Base-by-base conservation (phyloP, 1,140 invertebrate species). In the Heliconius congener region DNA sequence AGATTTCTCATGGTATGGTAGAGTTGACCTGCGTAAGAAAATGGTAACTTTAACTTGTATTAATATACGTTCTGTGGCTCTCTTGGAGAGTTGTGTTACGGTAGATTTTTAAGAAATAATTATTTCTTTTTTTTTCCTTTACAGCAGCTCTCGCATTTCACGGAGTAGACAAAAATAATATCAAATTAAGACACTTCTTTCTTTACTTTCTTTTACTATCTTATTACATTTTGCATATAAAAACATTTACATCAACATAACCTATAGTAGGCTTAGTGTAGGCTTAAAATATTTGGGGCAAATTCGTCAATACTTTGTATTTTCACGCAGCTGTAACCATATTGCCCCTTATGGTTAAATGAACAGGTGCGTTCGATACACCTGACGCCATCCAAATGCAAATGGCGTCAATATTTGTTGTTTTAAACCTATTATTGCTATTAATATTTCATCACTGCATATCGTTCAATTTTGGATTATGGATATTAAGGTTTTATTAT, bases 291-390 rank as follows among this genome's bases (percentile, higher is more conserved):
- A 57, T 57, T 57, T 57, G 19, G 55, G 23, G 8, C 19, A 57
- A 57, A n/a, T 23, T 23, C 5, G n/a, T 23, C n/a, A 23, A 8
- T 66, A 30, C 27, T 66, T 66, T 66, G 60, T 66, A 50, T 57
- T 74, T 23, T 46, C 18, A 42, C 57, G n/a, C 74, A 76, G 74
- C 60, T 76, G 74, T 52, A 66, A 57, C 52, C 27, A 74, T 55
- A 55, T 30, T 42, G 42, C 42, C 52, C 60, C 37, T 60, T 71
- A 71, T 70, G 74, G 60, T 42, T 39, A 70, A 71, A 70, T 9
- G 23, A 4, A 70, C 57, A 70, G 57, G 60, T 76, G 74, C 57
- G 74, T 70, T 70, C 60, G 6, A 39, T 27, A 42, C 74, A 76
- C 60, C 74, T 76, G 74, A 70, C 39, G 39, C 55, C 9, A 39